Conservation (phyloP, 2,113 vertebrate species). For the Brachyistius frenatus region DNA sequence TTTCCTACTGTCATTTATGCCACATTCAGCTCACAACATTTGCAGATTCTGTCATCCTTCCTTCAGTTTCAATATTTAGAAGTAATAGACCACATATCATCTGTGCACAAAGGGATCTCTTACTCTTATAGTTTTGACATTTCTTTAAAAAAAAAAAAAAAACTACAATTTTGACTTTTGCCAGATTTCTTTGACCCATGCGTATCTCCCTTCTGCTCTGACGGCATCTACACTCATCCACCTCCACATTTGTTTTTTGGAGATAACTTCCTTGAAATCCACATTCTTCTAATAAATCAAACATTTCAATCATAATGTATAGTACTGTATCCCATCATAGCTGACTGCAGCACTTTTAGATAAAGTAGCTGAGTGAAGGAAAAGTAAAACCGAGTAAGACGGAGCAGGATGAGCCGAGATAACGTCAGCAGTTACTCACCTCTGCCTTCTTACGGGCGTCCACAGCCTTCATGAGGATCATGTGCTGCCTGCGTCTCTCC, state of each 20-base stretch:
- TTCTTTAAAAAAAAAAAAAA: too few species aligned
- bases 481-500: constrained; percentile 93
- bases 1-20: background rate
- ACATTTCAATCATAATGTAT: too few species aligned
- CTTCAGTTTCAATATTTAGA: background rate
- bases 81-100: background rate
- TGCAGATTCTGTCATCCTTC: background rate
- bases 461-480: constrained; percentile 96
- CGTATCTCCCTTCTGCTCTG: too few species aligned
- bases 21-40: background rate
- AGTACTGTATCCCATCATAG: background rate
- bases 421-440: constrained; percentile 78
- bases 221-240: too few species aligned
- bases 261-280: too few species aligned
- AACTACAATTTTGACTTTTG: too few species aligned
- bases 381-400: background rate
- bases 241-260: too few species aligned
- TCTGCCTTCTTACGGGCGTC: constrained; percentile 95
- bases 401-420: background rate
- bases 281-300: too few species aligned
- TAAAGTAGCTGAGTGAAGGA: background rate
- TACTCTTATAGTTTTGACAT: background rate
- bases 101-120: background rate
- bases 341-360: constrained; percentile 11
- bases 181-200: too few species aligned